phyloP scores from a whole-genome alignment of 2,888 invertebrate genomes.

The Halocaridina rubra region DNA sequence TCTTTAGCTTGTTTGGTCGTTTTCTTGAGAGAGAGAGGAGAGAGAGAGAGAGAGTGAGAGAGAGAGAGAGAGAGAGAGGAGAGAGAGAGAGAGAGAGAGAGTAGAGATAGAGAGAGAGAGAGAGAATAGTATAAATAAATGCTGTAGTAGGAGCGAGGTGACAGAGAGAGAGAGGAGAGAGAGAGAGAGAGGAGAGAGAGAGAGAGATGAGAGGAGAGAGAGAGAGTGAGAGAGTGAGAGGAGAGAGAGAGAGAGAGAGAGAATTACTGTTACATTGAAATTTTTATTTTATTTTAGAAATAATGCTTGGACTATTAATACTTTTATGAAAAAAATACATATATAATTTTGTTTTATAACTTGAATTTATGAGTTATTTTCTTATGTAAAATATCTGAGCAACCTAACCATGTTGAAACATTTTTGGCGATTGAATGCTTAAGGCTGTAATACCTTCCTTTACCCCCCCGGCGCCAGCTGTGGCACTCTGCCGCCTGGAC shows the following conservation, averaged over 20 bases:
- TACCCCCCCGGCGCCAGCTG: constrained; percentile 24
- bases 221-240: neutral
- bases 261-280: neutral
- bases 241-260: neutral
- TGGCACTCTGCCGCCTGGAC: neutral
- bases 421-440: constrained; percentile 15
- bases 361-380: neutral
- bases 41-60: too few species aligned
- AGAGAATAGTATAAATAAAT: too few species aligned
- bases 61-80: too few species aligned
- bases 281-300: too few species aligned
- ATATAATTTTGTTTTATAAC: too few species aligned
- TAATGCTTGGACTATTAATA: too few species aligned
- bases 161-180: neutral
- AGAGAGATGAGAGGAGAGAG: neutral
- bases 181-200: neutral
- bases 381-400: neutral
- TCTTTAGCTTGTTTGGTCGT: too few species aligned
- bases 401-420: neutral
- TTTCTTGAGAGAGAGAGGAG: too few species aligned
- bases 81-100: too few species aligned
- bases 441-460: neutral
- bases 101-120: too few species aligned
- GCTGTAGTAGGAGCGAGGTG: too few species aligned
- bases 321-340: too few species aligned